Conservation (phyloP, 2,113 vertebrate genomes). For the Brachionichthys hirsutus region DNA sequence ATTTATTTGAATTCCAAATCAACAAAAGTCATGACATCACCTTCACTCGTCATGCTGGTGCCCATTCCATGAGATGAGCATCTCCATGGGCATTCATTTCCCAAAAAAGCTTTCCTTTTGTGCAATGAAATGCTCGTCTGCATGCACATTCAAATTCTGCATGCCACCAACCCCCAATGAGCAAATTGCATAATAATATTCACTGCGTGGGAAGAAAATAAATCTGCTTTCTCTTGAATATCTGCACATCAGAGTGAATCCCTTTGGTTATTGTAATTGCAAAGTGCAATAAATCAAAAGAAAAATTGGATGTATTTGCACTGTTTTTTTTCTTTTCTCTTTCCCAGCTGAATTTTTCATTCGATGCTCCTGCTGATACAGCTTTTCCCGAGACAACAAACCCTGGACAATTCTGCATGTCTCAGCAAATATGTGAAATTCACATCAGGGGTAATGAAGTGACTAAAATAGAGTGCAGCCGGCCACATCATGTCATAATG, state of each 20-base stretch:
- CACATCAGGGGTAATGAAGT: slow-evolving; percentile 71
- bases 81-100: slow-evolving; percentile 29
- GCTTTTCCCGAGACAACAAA: slow-evolving; percentile 65
- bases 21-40: too few relatives aligned
- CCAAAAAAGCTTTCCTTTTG: slow-evolving; percentile 35
- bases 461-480: slow-evolving; percentile 52
- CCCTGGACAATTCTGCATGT: slow-evolving; percentile 61
- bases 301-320: slow-evolving; percentile 45
- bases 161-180: slow-evolving; percentile 16
- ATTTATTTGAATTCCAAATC: too few relatives aligned
- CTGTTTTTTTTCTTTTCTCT: slow-evolving; percentile 54
- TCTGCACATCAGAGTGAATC: slow-evolving; percentile 57
- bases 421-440: slow-evolving; percentile 69
- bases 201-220: slow-evolving; percentile 47
- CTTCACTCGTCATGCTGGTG: not conserved
- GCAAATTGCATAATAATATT: slow-evolving; percentile 47
- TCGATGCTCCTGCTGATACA: slow-evolving; percentile 53
- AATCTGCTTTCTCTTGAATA: slow-evolving; percentile 59
- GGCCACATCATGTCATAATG: slow-evolving; percentile 48
- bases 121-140: slow-evolving; percentile 42
- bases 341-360: slow-evolving; percentile 28
- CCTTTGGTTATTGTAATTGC: slow-evolving; percentile 70
- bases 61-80: not conserved
- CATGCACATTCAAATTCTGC: slow-evolving; percentile 33
- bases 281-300: slow-evolving; percentile 71